Evolutionary conservation across 2,113 vertebrate species (phyloP).

Genomic region (Amazona guildingii): DNA sequence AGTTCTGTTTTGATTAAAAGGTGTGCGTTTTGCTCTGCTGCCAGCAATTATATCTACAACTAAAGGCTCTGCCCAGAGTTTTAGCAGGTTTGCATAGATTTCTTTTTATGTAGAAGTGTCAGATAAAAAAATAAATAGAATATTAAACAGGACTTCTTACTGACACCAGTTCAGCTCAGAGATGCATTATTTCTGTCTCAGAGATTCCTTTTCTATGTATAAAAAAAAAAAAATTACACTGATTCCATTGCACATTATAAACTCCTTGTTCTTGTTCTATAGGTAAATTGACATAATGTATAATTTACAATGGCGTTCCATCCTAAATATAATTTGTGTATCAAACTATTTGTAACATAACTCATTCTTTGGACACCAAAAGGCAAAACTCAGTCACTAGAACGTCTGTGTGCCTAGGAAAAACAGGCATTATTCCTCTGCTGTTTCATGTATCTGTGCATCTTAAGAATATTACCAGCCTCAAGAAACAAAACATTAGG

Average conservation of each 20-base stretch:
- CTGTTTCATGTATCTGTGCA: neutral
- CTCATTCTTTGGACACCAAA: neutral
- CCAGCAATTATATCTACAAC: neutral
- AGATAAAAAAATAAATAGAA: neutral
- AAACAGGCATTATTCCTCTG: neutral
- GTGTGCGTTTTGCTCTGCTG: neutral
- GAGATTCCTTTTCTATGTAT: neutral
- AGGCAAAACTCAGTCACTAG: neutral
- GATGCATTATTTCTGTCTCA: neutral
- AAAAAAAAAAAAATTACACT: neutral
- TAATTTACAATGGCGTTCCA: neutral
- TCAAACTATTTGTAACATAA: neutral
- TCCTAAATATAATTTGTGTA: neutral
- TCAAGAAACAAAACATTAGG: neutral
- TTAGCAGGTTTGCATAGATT: neutral
- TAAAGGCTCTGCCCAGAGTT: neutral
- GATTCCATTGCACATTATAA: neutral
- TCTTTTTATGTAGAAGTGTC: neutral
- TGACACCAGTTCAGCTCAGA: neutral
- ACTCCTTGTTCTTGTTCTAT: neutral
- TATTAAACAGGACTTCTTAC: neutral
- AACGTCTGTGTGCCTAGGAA: neutral
- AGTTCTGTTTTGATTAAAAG: neutral
- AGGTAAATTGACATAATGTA: neutral
- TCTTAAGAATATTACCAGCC: neutral